These are phyloP conservation scores for Nycticryphes semicollaris DNA, from an alignment of 2,113 vertebrate genomes.

Conservation along the genomic window DNA sequence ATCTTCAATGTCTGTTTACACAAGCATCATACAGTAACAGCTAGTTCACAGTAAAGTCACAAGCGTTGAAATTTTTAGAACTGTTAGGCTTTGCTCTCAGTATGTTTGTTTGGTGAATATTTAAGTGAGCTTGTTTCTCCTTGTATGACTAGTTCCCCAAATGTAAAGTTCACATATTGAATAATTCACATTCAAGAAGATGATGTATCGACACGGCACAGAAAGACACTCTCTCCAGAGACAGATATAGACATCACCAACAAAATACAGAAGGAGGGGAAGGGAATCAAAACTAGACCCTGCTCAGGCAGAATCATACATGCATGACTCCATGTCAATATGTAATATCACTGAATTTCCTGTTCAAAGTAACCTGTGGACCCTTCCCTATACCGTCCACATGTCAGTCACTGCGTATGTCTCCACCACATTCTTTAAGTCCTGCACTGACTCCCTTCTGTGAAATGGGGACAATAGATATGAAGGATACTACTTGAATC, in stretches of 20 bases:
- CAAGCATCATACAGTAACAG: not conserved
- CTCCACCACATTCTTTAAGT: not conserved
- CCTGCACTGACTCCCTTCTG: not conserved
- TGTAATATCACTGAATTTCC: not conserved
- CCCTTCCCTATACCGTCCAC: not conserved
- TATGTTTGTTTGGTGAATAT: not conserved
- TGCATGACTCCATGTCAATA: rapidly evolving
- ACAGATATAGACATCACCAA: not conserved
- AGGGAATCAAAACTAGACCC: not conserved
- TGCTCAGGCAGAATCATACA: not conserved
- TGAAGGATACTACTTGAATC: not conserved
- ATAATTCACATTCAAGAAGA: not conserved
- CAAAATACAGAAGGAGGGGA: not conserved
- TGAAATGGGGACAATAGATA: not conserved
- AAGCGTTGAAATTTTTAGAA: not conserved
- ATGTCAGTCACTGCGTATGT: rapidly evolving
- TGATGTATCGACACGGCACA: not conserved
- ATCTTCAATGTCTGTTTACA: not conserved
- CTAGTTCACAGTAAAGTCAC: not conserved
- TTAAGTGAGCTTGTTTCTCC: not conserved
- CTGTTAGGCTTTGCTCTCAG: not conserved
- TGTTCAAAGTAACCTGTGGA: not conserved
- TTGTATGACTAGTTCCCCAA: not conserved
- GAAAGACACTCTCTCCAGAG: not conserved
- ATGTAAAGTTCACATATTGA: not conserved